phyloP scores from a whole-genome alignment of 2,113 vertebrate species.

The Hemibagrus wyckioides region DNA sequence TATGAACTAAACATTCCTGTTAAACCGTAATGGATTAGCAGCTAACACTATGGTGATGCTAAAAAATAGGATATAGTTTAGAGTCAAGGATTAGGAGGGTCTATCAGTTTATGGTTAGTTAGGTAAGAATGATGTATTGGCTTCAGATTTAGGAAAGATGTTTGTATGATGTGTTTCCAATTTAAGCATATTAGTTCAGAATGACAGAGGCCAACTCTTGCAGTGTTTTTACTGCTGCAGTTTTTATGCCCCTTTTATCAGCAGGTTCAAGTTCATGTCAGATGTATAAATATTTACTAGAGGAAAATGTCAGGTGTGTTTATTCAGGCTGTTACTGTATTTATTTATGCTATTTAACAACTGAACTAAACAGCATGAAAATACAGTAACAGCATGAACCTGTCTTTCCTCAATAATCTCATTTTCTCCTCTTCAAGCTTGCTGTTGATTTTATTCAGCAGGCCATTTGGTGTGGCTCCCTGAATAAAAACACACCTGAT shows the following conservation, averaged over 20 bases:
- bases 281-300: background rate
- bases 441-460: slow-evolving; percentile 12
- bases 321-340: too few species aligned
- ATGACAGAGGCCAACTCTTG: background rate
- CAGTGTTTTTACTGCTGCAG: background rate
- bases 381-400: background rate
- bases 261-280: background rate
- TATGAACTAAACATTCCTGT: background rate
- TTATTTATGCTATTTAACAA: too few species aligned
- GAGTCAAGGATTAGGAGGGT: background rate
- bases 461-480: background rate
- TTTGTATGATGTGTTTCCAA: background rate
- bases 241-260: background rate
- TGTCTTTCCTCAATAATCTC: background rate
- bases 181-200: background rate
- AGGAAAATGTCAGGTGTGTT: background rate
- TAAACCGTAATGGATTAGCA: too few species aligned
- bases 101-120: background rate
- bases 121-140: background rate
- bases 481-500: background rate
- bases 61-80: too few species aligned
- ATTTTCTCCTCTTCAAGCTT: background rate
- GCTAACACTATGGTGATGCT: too few species aligned
- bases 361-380: background rate
- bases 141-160: background rate